A percentile compares a stretch with the other conserved stretches of the same genome.
Evolutionary conservation across 1,140 invertebrate species (phyloP).

Genomic region (Ectropis grisescens): DNA sequence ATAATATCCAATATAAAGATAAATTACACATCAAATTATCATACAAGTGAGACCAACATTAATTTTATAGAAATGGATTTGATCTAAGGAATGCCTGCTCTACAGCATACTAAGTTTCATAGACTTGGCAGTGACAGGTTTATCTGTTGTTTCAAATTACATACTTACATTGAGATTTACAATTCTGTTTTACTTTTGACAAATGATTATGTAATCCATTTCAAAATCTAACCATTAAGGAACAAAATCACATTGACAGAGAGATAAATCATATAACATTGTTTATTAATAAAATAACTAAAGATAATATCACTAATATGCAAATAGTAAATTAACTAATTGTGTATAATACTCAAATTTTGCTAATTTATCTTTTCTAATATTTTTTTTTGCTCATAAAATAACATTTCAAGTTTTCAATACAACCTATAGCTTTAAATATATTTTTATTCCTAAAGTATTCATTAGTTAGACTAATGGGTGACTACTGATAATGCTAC

Average conservation of each 20-base stretch:
- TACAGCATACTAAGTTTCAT: conserved; percentile 30
- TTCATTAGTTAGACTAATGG: conserved; percentile 36
- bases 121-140: conserved; percentile 58
- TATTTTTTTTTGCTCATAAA: conserved; percentile 23
- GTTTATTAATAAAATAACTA: conserved; percentile 28
- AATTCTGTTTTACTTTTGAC: too few species aligned
- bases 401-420: conserved; percentile 38
- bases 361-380: conserved; percentile 29
- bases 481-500: conserved; percentile 22
- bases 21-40: conserved; percentile 59
- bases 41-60: conserved; percentile 54
- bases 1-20: conserved; percentile 50
- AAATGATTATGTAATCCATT: conserved; percentile 37
- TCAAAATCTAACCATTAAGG: conserved; percentile 36
- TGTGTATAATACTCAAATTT: too few species aligned
- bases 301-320: conserved; percentile 43
- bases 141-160: too few species aligned
- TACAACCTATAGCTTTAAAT: conserved; percentile 18
- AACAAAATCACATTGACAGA: conserved; percentile 48
- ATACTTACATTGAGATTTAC: too few species aligned
- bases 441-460: conserved; percentile 24
- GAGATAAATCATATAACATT: conserved; percentile 26
- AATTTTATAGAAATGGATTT: conserved; percentile 45
- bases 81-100: conserved; percentile 45
- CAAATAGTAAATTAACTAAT: conserved; percentile 22